phyloP scores from a whole-genome alignment of 2,888 invertebrate genomes.

The Drosophila neonasuta region DNA sequence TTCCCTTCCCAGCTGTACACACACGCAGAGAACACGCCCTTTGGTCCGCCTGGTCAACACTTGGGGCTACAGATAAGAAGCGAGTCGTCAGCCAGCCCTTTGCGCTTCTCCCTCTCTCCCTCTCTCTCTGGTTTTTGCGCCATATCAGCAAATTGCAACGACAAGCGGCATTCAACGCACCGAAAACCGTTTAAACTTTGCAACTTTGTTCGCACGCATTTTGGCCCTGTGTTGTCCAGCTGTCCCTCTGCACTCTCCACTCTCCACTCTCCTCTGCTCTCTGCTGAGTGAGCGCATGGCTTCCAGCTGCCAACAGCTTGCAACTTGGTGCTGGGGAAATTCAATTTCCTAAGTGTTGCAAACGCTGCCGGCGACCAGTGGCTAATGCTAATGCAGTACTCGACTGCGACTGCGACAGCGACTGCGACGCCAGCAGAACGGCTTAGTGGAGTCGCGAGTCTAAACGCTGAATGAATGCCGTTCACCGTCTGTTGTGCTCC shows the following conservation, averaged over 20 bases:
- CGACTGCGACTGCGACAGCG: constrained; percentile 1
- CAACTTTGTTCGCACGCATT: constrained; percentile 50
- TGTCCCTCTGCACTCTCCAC: no score
- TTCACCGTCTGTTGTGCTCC: constrained; percentile 2
- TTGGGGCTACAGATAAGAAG: constrained; percentile 22
- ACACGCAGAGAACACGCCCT: neutral
- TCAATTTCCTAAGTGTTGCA: constrained; percentile 54
- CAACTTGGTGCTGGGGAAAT: constrained; percentile 35
- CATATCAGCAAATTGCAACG: constrained; percentile 55
- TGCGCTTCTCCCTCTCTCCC: no score
- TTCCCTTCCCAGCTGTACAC: neutral
- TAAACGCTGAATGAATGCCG: constrained; percentile 33
- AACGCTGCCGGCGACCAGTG: constrained; percentile 27
- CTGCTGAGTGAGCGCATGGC: neutral
- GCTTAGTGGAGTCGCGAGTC: constrained; percentile 22
- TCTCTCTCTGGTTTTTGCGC: neutral
- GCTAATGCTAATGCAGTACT: constrained; percentile 52
- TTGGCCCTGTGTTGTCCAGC: neutral
- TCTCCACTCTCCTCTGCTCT: no score
- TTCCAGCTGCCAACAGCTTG: constrained; percentile 18
- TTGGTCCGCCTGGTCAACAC: constrained; percentile 26
- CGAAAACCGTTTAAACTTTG: constrained; percentile 40
- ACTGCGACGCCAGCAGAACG: constrained; percentile 5
- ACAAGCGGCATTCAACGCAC: constrained; percentile 36
- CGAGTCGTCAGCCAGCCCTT: neutral